Percentiles rank a stretch among this genome's conserved stretches.
Conservation (phyloP, 2,113 vertebrate genomes). For the Callorhinus ursinus region DNA sequence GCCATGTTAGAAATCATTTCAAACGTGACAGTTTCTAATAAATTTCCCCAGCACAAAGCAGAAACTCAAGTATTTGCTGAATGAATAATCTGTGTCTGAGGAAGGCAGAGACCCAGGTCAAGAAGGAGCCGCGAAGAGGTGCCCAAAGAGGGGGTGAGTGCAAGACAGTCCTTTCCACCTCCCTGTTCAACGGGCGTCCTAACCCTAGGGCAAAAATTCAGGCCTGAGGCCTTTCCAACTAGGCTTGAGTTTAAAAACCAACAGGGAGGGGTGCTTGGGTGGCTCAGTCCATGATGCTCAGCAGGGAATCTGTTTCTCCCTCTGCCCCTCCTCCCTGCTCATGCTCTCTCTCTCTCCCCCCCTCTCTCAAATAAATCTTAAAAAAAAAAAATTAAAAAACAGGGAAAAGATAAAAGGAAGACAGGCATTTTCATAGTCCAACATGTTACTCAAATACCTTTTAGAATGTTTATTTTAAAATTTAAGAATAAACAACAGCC, state of each 20-base stretch:
- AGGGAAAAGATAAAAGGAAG: background rate
- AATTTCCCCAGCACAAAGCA: background rate
- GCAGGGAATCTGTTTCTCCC: background rate
- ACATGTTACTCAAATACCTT: background rate
- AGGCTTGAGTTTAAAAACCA: background rate
- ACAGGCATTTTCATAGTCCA: background rate
- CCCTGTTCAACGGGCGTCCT: rapidly evolving
- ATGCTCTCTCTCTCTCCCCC: background rate
- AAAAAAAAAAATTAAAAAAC: too few species aligned
- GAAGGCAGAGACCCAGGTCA: background rate
- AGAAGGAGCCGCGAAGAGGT: background rate
- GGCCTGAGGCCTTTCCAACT: background rate
- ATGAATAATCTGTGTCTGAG: background rate
- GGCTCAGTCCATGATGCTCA: background rate
- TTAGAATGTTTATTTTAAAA: background rate
- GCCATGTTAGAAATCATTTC: rapidly evolving
- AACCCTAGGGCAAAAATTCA: rapidly evolving
- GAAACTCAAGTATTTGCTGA: background rate
- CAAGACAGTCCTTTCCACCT: too few species aligned
- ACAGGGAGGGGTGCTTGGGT: background rate
- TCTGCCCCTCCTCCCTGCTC: background rate
- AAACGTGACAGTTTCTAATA: background rate
- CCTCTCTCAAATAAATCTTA: background rate
- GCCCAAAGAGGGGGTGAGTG: background rate
- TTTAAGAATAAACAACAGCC: background rate